Base-by-base conservation (phyloP, 2,888 invertebrate genomes). In the Cabera pusaria region DNA sequence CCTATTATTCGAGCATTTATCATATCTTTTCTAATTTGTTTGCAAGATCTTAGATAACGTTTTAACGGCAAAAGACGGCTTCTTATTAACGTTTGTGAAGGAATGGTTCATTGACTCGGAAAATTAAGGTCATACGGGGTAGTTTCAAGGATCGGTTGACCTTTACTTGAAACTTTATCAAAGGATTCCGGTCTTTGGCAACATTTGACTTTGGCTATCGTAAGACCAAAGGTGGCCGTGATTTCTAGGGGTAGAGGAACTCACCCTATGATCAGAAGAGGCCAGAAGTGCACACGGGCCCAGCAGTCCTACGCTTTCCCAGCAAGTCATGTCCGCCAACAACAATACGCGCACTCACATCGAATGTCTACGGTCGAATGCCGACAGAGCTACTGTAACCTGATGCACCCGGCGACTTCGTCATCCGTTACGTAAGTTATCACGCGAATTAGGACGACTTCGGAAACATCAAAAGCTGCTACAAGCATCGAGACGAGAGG, bases 231-330 rank as follows among this genome's bases (percentile, higher is more conserved):
- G 28, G 19, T 40, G 29, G 20, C 24, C 28, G 31, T 26, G 22
- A 31, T 36, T 31, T 22, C 12, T 14, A 14, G 25, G 26, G 40
- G 29, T 21, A 25, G 17, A 16, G 31, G 48, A 61, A 88, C 88
- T 87, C 83, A 88, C 88, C 84, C 85, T 77, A 71, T 76, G 71
- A 59, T 85, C 86, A 40, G 88, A 81, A 35, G 88, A 82, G 46
- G 88, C 72, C 35, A 90, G 88, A 36, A 89, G 81, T 62, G 90
- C 87, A 67, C 90, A 89, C 49, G 90, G 90, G 52, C 89, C 89
- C 67, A 89, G 78, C 46, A 89, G 78, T 59, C 89, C 87, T 73
- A 89, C 87, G 50, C 81, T 89, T 55, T 90, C 89, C 90, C 90
- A 90, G 75, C 90, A 90, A 74, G 90, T 89, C 90, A 90, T 90